Percentiles rank a stretch among this genome's conserved stretches.
Conservation (phyloP, 2,797 vertebrate species). For the Hipposideros larvatus region DNA sequence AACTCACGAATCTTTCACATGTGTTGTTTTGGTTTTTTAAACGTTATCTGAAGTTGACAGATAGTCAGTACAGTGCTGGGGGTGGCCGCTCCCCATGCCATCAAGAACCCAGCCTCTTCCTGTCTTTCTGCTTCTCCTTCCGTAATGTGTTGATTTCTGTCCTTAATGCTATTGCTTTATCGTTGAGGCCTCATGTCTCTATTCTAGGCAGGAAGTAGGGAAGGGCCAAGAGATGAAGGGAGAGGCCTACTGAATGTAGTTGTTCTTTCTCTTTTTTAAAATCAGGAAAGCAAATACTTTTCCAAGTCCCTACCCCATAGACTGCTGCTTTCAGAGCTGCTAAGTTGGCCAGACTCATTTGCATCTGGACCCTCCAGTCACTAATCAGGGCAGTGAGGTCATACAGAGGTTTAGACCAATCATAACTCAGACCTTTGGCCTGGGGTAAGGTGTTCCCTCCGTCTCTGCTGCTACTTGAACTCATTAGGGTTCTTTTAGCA, state of each 20-base stretch:
- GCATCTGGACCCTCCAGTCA: not conserved
- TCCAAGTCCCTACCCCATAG: rapidly evolving
- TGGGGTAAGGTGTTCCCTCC: not conserved
- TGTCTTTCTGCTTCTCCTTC: not conserved
- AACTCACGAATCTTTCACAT: not conserved
- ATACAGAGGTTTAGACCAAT: not conserved
- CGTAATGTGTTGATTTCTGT: not conserved
- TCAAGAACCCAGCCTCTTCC: not conserved
- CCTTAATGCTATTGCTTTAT: not conserved
- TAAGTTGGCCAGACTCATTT: not conserved
- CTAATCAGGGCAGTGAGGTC: not conserved
- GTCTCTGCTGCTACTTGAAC: not conserved
- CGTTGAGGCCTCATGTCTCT: not conserved
- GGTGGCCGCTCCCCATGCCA: not conserved
- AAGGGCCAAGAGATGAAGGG: not conserved
- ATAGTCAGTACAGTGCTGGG: too few species aligned
- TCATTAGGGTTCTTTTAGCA: not conserved
- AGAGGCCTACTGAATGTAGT: not conserved
- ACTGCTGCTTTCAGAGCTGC: not conserved
- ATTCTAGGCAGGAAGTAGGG: not conserved
- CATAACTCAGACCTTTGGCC: not conserved
- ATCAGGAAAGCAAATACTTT: not conserved
- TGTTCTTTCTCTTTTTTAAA: not conserved
- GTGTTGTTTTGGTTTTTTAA: not conserved
- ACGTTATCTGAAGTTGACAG: not conserved